These are phyloP conservation scores for Paedocypris micromegethes DNA, from an alignment of 2,797 vertebrate genomes.

Conservation along the genomic window DNA sequence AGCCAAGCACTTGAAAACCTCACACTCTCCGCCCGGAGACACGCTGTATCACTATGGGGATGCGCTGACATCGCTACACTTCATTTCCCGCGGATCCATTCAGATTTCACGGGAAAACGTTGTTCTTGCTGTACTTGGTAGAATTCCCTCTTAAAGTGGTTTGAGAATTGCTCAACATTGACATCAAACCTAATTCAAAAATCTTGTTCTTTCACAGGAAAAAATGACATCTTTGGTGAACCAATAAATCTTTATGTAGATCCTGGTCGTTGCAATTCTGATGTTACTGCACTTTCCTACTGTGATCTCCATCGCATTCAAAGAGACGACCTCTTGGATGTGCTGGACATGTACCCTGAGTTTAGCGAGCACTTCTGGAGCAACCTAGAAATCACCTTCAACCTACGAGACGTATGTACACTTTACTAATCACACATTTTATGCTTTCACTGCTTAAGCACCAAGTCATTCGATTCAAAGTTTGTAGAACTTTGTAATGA, in stretches of 20 bases:
- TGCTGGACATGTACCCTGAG: slow-evolving; percentile 87
- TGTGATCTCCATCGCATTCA: slow-evolving; percentile 91
- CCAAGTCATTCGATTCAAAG: no score
- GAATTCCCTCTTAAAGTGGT: not conserved
- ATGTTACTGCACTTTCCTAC: slow-evolving; percentile 86
- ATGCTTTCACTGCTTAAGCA: no score
- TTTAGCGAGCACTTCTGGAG: slow-evolving; percentile 94
- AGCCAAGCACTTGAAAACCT: slow-evolving; percentile 86
- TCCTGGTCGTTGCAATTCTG: slow-evolving; percentile 85
- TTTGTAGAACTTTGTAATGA: slow-evolving; percentile 11
- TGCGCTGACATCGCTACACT: slow-evolving; percentile 87
- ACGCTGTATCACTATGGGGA: slow-evolving; percentile 88
- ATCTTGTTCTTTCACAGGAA: slow-evolving; percentile 65
- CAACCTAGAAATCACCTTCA: slow-evolving; percentile 91
- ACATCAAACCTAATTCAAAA: not conserved
- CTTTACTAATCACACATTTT: not conserved
- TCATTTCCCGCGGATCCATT: slow-evolving; percentile 91
- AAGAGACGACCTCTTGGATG: slow-evolving; percentile 87
- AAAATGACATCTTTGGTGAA: slow-evolving; percentile 93
- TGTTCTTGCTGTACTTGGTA: slow-evolving; percentile 89
- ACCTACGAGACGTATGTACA: slow-evolving; percentile 86
- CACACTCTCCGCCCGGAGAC: slow-evolving; percentile 87
- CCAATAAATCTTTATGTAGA: slow-evolving; percentile 80
- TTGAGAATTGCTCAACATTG: not conserved
- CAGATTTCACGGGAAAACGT: slow-evolving; percentile 85